Percentiles rank a stretch among this genome's conserved stretches.
Evolutionary conservation across 2,113 vertebrate genomes (phyloP).

Genomic region (Perca schrenkii): DNA sequence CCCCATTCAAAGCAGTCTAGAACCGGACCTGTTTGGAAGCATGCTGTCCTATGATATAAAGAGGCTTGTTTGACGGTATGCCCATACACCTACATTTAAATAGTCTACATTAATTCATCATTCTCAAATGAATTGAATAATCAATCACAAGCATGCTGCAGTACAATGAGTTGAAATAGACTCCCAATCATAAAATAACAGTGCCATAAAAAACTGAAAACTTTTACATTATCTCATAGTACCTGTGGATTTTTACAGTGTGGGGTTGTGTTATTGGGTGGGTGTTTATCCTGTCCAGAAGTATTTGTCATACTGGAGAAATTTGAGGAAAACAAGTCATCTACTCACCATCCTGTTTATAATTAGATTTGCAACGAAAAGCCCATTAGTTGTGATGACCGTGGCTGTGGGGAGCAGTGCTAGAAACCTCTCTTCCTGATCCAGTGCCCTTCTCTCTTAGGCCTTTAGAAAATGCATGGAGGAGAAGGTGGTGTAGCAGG

Average conservation of each 20-base stretch:
- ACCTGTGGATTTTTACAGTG: conserved; percentile 12
- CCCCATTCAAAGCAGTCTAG: no score
- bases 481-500: conserved; percentile 5
- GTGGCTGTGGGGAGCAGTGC: conserved; percentile 31
- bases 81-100: not conserved
- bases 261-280: not conserved
- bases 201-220: not conserved
- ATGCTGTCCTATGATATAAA: not conserved
- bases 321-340: conserved; percentile 55
- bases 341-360: conserved; percentile 58
- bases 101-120: not conserved
- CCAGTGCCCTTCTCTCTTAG: conserved; percentile 16
- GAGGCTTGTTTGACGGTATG: conserved; percentile 28
- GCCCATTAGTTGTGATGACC: conserved; percentile 60
- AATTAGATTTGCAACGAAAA: conserved; percentile 60
- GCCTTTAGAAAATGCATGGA: not conserved
- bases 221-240: not conserved
- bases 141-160: not conserved
- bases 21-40: not conserved
- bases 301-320: conserved; percentile 52
- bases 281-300: conserved; percentile 8
- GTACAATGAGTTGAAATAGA: not conserved
- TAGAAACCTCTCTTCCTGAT: conserved; percentile 45
- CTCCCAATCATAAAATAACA: not conserved
- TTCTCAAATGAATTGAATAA: not conserved